Evolutionary conservation across 2,797 vertebrate species (phyloP), one percentile per base, ranked within the genome.

Genomic region (Phyllotis vaccarum): DNA sequence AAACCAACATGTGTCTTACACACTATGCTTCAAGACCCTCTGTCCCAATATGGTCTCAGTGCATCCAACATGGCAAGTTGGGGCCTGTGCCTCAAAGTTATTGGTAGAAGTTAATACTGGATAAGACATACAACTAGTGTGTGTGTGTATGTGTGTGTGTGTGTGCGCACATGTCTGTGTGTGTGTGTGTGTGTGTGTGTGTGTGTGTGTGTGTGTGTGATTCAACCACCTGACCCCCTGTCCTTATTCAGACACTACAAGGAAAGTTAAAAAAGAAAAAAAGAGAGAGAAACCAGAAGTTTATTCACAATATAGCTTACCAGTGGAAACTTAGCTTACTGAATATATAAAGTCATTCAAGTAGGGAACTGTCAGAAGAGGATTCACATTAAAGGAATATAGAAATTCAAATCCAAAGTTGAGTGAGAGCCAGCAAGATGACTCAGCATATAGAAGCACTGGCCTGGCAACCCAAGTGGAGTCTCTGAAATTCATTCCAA

Each of bases 331-430:
- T 82, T 78, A 17, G 64, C 62, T 24, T 68, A 40, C 13, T 31
- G 31, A 78, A n/a, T 52, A 49, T 13, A 89, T 68, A 49, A 81
- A 75, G 49, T 83, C 40, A 58, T 46, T 46, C 27, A 60, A 64
- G 58, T 62, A 29, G 40, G 27, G 60, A 64, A 43, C 17, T 60
- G 43, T 21, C 16, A 76, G 46, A 74, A 78, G n/a, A 94, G 79
- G 24, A 34, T 78, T 78, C 40, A 19, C 43, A 76, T n/a, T n/a
- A n/a, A 89, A 72, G 11, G 12, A 49, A 89, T 40, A 58, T 79
- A 79, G 74, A 94, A 21, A 12, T 85, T 94, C 11, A 64, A 58
- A 64, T 72, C 52, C 54, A 85, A 92, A 68, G 31, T 60, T 86
- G 83, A 86, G 46, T 86, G n/a, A 37, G 22, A 14, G 21, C 62